Evolutionary conservation across 2,113 vertebrate genomes (phyloP), one percentile per base, ranked within the genome.

Genomic region (Pachypanchax playfairii): DNA sequence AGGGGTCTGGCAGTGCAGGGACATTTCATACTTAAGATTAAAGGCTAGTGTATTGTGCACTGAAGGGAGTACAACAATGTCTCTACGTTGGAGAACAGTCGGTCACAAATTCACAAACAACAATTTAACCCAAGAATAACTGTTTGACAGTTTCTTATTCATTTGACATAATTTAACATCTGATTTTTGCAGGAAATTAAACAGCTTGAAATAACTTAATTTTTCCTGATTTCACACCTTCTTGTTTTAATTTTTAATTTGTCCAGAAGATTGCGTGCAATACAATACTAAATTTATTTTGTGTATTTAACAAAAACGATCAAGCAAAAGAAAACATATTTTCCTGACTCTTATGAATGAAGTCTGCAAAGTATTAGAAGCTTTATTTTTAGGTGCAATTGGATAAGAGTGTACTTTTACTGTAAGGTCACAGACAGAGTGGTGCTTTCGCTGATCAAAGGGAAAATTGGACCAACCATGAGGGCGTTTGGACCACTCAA

Each of bases 21-120:
- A 67, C 74, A 55, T 81, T 77, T 80, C 77, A 77, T 77, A 47
- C 65, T 54, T 65, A 59, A 79, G 71, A 75, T 75, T 78, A 82
- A 75, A 63, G 56, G 59, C 65, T 25, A 42, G 26, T 24, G 73
- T 14, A 29, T 38, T 43, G 49, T 38, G 72, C 54, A 62, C 7
- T 67, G 67, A 66, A 15, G 62, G 65, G 65, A 46, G 61, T 64
- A 42, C 73, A 70, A 73, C 35, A 59, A 44, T 53, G 36, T 7
- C 55, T 42, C 7, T 21, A 54, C 60, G 20, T 6, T 38, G 33
- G 17, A 26, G 50, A 63, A 57, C 33, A 64, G n/a, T n/a, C 14
- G 11, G 13, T 20, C 6, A 31, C 4, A 9, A 56, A n/a, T 14
- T 20, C 1, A 42, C 9, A 17, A 35, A 17, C 5, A 4, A 5